Base-by-base conservation (phyloP, 2,888 invertebrate species). In the Drosophila buzzatii region DNA sequence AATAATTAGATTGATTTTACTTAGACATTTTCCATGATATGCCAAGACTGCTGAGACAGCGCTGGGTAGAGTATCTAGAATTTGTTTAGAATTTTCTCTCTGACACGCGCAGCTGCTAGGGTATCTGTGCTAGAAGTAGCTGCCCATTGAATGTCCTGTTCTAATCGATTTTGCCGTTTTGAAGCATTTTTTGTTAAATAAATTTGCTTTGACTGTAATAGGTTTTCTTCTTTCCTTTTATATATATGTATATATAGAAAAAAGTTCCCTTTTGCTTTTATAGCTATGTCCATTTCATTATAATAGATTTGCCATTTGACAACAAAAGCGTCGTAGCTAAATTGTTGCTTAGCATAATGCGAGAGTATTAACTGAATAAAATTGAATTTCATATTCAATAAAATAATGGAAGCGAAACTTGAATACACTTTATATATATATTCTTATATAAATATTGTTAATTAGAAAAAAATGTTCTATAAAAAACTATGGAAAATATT, bases 121-220 rank as follows among this genome's bases (percentile, higher is more conserved):
- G 58, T 55, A 33, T 33, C 16, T 41, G 4, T 8, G n/a, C 14
- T 45, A 9, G 10, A 0, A 20, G 20, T 20, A 1, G 42, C 9
- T 16, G 9, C 2, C 44, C 47, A 33, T 10, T 27, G 10, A 61
- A 65, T 39, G 59, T 35, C 9, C 51, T 12, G 44, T 64, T 51
- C 58, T 53, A 74, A 55, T 37, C 49, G 57, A 33, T 62, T 55
- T 31, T 39, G 31, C 16, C 42, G 41, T 18, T 31, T 57, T 23
- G 16, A 68, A 68, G 69, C 52, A 67, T 33, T 45, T 39, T 39
- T 47, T 49, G 41, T 41, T 49, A 33, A 49, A 23, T 53, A 55
- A 35, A 67, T 52, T 52, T n/a, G 10, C 47, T 16, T 41, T 42
- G 45, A 56, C 47, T 49, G 56, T 41, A 41, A 41, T 65, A 16